phyloP scores from a whole-genome alignment of 1,140 invertebrate species.

The Musca vetustissima region DNA sequence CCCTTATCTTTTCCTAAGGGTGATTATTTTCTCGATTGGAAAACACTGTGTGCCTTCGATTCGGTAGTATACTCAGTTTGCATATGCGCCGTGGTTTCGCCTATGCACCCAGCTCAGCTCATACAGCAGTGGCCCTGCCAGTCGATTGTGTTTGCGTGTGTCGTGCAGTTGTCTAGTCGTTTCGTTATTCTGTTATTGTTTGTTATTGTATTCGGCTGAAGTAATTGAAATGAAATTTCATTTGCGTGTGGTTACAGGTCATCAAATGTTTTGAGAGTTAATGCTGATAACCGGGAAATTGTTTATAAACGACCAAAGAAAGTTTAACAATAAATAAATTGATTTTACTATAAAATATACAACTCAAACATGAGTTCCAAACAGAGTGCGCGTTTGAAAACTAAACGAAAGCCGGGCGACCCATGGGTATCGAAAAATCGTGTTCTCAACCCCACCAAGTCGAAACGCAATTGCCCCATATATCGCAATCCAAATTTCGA shows the following conservation, averaged over 20 bases:
- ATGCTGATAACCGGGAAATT: background rate
- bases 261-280: background rate
- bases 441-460: conserved; percentile 30
- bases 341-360: background rate
- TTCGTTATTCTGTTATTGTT: conserved; percentile 8
- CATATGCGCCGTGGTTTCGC: too few relatives aligned
- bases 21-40: too few relatives aligned
- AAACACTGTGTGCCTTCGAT: too few relatives aligned
- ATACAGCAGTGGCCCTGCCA: background rate
- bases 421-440: conserved; percentile 39
- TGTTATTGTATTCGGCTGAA: too few relatives aligned
- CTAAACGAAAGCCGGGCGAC: conserved; percentile 45
- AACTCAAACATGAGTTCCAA: conserved; percentile 41
- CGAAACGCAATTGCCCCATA: conserved; percentile 41
- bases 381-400: conserved; percentile 45
- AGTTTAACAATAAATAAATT: background rate
- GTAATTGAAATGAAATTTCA: too few relatives aligned
- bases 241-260: background rate
- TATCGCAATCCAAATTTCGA: conserved; percentile 60
- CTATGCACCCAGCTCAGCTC: background rate
- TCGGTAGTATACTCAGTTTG: too few relatives aligned
- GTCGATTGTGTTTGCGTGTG: background rate
- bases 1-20: too few relatives aligned
- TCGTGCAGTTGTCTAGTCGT: conserved; percentile 2
- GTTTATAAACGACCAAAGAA: background rate